Evolutionary conservation across 2,113 vertebrate species (phyloP), one percentile per base, ranked within the genome.

Genomic region (Garra rufa): DNA sequence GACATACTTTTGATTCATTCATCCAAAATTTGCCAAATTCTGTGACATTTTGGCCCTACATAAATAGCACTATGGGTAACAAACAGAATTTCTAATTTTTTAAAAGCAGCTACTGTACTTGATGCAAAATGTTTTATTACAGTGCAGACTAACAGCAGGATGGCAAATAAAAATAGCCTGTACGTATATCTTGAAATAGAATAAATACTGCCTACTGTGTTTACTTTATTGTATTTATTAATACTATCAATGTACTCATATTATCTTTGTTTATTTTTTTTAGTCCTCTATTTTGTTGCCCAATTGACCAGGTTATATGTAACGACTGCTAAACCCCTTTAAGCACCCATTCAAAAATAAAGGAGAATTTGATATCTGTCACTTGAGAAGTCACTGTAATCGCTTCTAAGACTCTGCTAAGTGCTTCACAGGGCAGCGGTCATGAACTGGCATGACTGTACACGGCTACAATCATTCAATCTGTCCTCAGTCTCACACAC

Each of bases 381-480:
- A 81, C 79, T 50, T 70, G 19, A 81, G 63, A 70, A 41, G 61
- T 6, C 11, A 52, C 44, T 41, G 63, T 52, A 55, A 55, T 81
- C 17, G 26, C 46, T 17, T 34, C 26, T 55, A 50, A 50, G 19
- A 65, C 61, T 34, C 55, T 15, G 7, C 34, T 61, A 34, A 81
- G 79, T 81, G 79, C 28, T 52, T 81, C 44, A 70, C 63, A 70
- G 21, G 30, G 26, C 28, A 44, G 24, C 2, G 14, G 19, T 57
- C 28, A 24, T 55, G 63, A 57, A 34, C 63, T 15, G 24, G 50
- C 15, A 34, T 73, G 83, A 50, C 65, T 48, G 28, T 81, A 50
- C 48, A 61, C 3, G 21, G 57, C n/a, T 61, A 73, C 52, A 14
- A 78, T 26, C 52, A 73, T 52, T 70, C 50, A 67, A 46, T 76